phyloP scores from a whole-genome alignment of 2,888 invertebrate genomes.

The Lasioglossum zephyrum region DNA sequence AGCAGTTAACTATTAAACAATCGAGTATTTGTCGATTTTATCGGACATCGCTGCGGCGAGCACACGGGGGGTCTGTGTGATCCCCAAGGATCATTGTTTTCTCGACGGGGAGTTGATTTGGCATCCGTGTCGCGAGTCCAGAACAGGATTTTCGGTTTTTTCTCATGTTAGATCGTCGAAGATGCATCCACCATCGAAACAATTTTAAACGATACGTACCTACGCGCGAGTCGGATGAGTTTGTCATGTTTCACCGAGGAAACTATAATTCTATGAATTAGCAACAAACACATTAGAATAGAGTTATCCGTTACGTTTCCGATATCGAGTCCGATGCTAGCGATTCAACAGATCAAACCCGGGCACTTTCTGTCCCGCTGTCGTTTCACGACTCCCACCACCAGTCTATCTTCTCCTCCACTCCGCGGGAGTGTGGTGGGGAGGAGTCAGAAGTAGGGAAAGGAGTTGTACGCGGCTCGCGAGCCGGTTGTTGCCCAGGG shows the following conservation, averaged over 20 bases:
- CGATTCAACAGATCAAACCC: neutral
- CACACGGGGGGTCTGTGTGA: slow-evolving; percentile 31
- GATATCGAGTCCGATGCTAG: neutral
- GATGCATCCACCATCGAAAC: slow-evolving; percentile 11
- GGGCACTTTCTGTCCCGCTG: too few species aligned
- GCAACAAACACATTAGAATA: neutral
- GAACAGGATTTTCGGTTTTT: neutral
- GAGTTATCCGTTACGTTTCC: neutral
- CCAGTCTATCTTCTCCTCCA: too few species aligned
- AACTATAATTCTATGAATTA: neutral
- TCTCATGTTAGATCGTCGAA: slow-evolving; percentile 1
- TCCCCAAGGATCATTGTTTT: slow-evolving; percentile 6
- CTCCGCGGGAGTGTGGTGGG: too few species aligned
- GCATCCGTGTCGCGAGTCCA: slow-evolving; percentile 15
- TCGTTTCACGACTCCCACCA: too few species aligned
- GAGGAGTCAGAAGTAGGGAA: too few species aligned
- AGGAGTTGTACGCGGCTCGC: too few species aligned
- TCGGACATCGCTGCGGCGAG: slow-evolving; percentile 27
- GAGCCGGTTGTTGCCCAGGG: too few species aligned
- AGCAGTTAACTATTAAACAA: slow-evolving; percentile 42
- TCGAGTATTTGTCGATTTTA: slow-evolving; percentile 43
- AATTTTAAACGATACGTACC: slow-evolving; percentile 6
- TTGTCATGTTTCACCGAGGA: slow-evolving; percentile 6
- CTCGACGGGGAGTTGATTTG: neutral
- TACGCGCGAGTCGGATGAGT: neutral